phyloP scores from a whole-genome alignment of 2,113 vertebrate genomes.

The Phycodurus eques region DNA sequence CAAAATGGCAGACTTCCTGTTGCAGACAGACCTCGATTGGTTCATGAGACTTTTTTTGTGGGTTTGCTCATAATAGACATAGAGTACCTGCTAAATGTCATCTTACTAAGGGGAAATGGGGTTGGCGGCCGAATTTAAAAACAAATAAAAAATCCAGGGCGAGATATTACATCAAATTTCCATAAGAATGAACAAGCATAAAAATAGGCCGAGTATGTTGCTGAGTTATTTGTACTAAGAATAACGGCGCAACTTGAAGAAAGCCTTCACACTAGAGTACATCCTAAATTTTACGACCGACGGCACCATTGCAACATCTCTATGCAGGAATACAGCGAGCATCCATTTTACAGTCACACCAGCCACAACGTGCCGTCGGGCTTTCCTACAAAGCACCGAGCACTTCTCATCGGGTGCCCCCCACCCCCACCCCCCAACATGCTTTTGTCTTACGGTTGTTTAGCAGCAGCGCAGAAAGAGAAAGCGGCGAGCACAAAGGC shows the following conservation, averaged over 20 bases:
- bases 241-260: not conserved
- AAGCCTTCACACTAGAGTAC: not conserved
- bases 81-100: no score
- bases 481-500: constrained; percentile 82
- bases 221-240: not conserved
- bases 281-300: not conserved
- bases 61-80: no score
- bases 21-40: no score
- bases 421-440: constrained; percentile 62
- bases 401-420: constrained; percentile 70
- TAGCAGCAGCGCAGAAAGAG: constrained; percentile 72
- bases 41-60: no score
- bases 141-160: no score
- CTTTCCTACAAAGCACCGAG: constrained; percentile 18
- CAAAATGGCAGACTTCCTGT: not conserved
- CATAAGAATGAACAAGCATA: no score
- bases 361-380: constrained; percentile 41
- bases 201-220: not conserved
- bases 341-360: constrained; percentile 47
- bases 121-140: no score
- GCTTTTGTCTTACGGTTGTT: constrained; percentile 79
- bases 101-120: no score
- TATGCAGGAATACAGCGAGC: not conserved
- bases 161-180: no score
- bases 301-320: not conserved